A percentile compares a stretch with the other conserved stretches of the same genome.
Evolutionary conservation across 2,888 invertebrate species (phyloP).

Genomic region (Ariolimax columbianus): DNA sequence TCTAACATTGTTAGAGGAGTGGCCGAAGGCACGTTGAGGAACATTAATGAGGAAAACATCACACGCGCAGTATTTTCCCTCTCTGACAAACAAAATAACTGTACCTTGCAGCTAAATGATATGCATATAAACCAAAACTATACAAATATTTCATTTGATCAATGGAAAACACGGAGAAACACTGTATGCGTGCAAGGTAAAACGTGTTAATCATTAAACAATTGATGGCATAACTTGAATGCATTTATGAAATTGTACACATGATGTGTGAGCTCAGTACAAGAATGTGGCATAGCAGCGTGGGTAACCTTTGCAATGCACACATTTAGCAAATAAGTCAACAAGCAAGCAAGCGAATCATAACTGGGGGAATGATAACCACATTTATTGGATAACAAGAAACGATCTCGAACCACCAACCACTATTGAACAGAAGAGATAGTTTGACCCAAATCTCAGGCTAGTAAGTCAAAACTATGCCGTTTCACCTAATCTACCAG

Average conservation of each 20-base stretch:
- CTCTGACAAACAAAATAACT: not conserved
- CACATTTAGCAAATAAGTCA: no score
- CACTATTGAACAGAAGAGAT: no score
- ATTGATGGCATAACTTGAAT: not conserved
- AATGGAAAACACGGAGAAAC: not conserved
- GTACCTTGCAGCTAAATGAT: not conserved
- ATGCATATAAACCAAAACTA: not conserved
- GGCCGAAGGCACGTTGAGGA: not conserved
- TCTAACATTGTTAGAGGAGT: not conserved
- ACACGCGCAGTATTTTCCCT: not conserved
- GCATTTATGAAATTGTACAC: not conserved
- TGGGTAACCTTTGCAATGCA: no score
- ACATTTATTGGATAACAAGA: no score
- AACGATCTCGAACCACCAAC: no score
- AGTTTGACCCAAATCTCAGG: no score
- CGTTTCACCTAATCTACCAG: no score
- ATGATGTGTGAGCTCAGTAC: not conserved
- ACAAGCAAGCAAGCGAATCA: no score
- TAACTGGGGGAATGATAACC: no score
- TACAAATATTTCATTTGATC: not conserved
- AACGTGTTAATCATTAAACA: conserved; percentile 8
- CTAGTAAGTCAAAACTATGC: no score
- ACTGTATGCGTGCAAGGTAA: not conserved
- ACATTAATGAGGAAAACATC: not conserved
- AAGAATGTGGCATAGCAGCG: not conserved